Base-by-base conservation (phyloP, 2,113 vertebrate species). In the Aramus guarauna region DNA sequence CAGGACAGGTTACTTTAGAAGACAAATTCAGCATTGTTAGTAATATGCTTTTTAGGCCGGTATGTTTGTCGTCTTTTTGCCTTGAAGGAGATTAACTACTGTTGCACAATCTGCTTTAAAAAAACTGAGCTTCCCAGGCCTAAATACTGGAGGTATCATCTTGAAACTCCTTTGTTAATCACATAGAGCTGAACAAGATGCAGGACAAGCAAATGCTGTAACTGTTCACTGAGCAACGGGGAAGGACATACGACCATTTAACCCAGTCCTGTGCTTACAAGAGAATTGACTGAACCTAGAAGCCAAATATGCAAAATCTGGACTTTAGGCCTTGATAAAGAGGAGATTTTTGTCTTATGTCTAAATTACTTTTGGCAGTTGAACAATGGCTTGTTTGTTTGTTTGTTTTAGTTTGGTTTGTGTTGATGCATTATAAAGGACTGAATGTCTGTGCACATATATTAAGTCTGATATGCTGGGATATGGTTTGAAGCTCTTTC, bases 381-480 rank as follows among this genome's bases (percentile, higher is more conserved):
- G 71, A 91, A 88, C 0, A 6, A 94, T 75, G 59, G 5, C 21
- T 72, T 92, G 39, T 94, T 91, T 91, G 6, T 84, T 87, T 30
- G 63, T 9, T 94, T 90, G 62, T 2, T 85, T 95, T 91, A 32
- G 3, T 82, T 94, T 83, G 48, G 17, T 77, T 71, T 96, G 13
- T 41, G 83, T 60, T 79, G 52, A 55, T 73, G 22, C 71, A 50
- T 53, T 69, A 62, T 50, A 93, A 81, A 75, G 53, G 20, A 50
- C 71, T 37, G 15, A 50, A 66, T 59, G 81, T 90, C 92, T 91
- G 45, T 71, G 55, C 48, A 78, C 18, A 74, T 95, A 85, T 93
- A 95, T 92, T 77, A 92, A 95, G 86, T 84, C 36, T 96, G 94
- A 96, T 97, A 94, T 58, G 59, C 71, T 88, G 52, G 93, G 92